Conservation (phyloP, 2,888 invertebrate genomes). For the Ennomos erosarius region DNA sequence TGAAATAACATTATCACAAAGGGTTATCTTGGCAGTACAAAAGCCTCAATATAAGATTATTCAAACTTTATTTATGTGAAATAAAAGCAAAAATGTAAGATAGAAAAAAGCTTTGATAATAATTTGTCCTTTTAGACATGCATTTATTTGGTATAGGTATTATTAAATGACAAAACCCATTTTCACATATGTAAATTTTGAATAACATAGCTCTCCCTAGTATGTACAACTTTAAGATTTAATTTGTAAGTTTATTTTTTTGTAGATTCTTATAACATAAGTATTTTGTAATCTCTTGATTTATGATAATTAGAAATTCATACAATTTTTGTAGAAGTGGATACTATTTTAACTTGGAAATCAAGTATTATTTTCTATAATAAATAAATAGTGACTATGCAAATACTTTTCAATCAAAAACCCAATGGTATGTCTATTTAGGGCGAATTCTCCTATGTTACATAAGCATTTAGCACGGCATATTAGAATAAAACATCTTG, state of each 20-base stretch:
- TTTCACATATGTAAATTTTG: conserved; percentile 76
- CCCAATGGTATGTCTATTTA: no score
- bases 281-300: conserved; percentile 83
- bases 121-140: conserved; percentile 46
- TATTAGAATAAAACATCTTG: no score
- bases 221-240: conserved; percentile 81
- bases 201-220: conserved; percentile 76
- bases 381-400: conserved; percentile 69
- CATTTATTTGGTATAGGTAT: conserved; percentile 60
- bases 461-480: no score
- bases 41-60: conserved; percentile 65
- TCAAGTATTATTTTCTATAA: conserved; percentile 79
- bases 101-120: conserved; percentile 47
- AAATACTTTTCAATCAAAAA: conserved; percentile 58
- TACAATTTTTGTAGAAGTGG: conserved; percentile 72
- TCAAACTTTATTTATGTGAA: conserved; percentile 75
- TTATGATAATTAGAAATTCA: conserved; percentile 65
- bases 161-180: conserved; percentile 47
- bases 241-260: conserved; percentile 79
- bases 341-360: conserved; percentile 65
- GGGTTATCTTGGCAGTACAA: conserved; percentile 77
- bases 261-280: conserved; percentile 73
- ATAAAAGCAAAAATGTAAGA: conserved; percentile 53
- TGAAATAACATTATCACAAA: conserved; percentile 45
- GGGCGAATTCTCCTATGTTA: no score